Evolutionary conservation across 2,113 vertebrate species (phyloP).

Genomic region (Damaliscus lunatus): DNA sequence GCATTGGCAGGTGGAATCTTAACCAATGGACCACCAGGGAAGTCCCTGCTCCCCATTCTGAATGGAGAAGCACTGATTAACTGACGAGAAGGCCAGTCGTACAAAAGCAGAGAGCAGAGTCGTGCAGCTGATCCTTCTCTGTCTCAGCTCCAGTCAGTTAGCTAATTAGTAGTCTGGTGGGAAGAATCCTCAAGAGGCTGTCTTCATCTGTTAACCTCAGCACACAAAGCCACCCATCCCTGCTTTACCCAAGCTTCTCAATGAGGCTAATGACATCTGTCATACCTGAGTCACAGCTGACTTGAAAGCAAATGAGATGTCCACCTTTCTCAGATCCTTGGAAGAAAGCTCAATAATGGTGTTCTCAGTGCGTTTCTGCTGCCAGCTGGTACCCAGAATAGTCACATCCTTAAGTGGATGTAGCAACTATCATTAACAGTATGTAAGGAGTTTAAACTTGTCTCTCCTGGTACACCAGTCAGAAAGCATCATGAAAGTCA

Average conservation of each 20-base stretch:
- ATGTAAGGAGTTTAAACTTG: not conserved
- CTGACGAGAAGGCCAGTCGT: not conserved
- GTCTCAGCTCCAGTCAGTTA: not conserved
- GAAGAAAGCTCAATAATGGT: not conserved
- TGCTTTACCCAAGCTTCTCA: not conserved
- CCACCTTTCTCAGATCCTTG: not conserved
- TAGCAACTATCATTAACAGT: not conserved
- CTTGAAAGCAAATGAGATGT: slow-evolving; percentile 20
- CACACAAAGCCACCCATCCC: not conserved
- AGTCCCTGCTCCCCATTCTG: not conserved
- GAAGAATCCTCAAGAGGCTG: not conserved
- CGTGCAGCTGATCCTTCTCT: not conserved
- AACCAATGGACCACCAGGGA: not conserved
- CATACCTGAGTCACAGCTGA: slow-evolving; percentile 11
- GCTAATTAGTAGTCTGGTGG: not conserved
- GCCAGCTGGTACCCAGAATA: not conserved
- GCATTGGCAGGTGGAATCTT: not conserved
- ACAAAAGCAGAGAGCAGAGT: not conserved
- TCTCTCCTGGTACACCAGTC: not conserved
- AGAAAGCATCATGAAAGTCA: slow-evolving; percentile 14
- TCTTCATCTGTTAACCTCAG: not conserved
- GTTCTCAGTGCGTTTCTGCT: not conserved
- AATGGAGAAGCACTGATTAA: not conserved
- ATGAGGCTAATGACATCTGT: not conserved
- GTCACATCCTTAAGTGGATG: not conserved